Conservation (phyloP, 92 coral and sea anemone species). For the Zoanthus gigantus region DNA sequence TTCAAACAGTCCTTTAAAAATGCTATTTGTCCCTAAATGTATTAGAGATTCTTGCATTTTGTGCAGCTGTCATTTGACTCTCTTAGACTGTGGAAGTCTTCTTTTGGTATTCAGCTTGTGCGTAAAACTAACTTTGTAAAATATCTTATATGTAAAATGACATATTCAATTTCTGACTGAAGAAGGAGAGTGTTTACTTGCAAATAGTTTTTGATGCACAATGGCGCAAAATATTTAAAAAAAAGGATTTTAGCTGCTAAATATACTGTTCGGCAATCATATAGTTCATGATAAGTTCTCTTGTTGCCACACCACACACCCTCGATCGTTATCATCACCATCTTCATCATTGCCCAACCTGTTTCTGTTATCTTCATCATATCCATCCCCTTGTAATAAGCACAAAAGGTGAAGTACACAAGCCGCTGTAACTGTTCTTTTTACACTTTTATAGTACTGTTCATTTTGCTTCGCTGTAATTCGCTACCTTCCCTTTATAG, state of each 20-base stretch:
- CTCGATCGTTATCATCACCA: neutral
- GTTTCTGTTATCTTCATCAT: constrained; percentile 8
- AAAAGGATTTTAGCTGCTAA: neutral
- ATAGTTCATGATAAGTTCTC: constrained; percentile 26
- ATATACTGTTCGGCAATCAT: constrained; percentile 3
- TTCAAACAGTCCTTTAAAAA: neutral
- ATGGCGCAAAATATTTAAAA: neutral
- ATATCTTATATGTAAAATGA: neutral
- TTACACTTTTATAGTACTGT: constrained; percentile 2
- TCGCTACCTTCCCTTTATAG: constrained; percentile 16
- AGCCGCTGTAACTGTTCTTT: constrained; percentile 13
- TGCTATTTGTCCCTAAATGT: neutral
- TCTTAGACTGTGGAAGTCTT: neutral
- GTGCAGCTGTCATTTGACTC: neutral
- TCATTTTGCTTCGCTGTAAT: constrained; percentile 3
- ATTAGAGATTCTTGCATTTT: neutral
- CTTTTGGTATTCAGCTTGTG: neutral
- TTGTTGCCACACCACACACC: constrained; percentile 16
- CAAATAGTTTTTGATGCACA: neutral
- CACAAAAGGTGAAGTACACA: constrained; percentile 23
- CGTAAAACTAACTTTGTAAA: neutral
- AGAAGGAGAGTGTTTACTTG: neutral
- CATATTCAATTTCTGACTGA: neutral
- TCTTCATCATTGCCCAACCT: constrained; percentile 1
- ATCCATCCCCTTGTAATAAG: constrained; percentile 2